Base-by-base conservation (phyloP, 2,888 invertebrate species). In the Aplocera efformata region DNA sequence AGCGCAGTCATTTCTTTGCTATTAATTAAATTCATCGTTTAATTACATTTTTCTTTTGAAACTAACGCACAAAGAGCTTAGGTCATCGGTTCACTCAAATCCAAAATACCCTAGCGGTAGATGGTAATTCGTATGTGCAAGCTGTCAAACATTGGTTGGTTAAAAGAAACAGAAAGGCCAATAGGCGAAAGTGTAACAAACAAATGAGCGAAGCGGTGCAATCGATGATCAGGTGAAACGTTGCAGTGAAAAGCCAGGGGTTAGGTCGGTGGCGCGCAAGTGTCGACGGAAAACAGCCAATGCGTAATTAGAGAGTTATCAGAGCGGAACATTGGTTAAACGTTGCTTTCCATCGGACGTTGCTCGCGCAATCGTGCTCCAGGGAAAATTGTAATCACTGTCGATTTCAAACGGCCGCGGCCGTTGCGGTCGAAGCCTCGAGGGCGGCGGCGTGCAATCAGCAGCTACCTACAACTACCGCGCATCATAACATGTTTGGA, bases 331-430 rank as follows among this genome's bases (percentile, higher is more conserved):
- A 86, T 86, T 85, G 84, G 88, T 80, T 83, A 84, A 88, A 83
- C 79, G 79, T 72, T 81, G 83, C 85, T 88, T 86, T 86, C 86
- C 85, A 88, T 85, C 88, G 84, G 80, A 82, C 84, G 73, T 83
- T 84, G 85, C 81, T 82, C 79, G 81, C 78, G 80, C 82, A 79
- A 78, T 68, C 69, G 68, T 69, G 75, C 77, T 77, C 75, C 77
- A 81, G 84, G 85, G 86, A 83, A 86, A 86, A 83, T 85, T 78
- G 83, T 80, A 85, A 85, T 83, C 85, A 88, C 86, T 88, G 82
- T 86, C 85, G 84, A 84, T 88, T 88, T 86, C 85, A 76, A 82
- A 78, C 67, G 68, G 70, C 74, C 67, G 76, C 72, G 72, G 73
- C 72, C 62, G 61, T 66, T 75, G 73, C 75, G 66, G 74, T 72